A percentile compares a stretch with the other conserved stretches of the same genome.
These are phyloP conservation scores for Camponotus vicinus DNA, from an alignment of 1,140 invertebrate species.

Conservation along the genomic window DNA sequence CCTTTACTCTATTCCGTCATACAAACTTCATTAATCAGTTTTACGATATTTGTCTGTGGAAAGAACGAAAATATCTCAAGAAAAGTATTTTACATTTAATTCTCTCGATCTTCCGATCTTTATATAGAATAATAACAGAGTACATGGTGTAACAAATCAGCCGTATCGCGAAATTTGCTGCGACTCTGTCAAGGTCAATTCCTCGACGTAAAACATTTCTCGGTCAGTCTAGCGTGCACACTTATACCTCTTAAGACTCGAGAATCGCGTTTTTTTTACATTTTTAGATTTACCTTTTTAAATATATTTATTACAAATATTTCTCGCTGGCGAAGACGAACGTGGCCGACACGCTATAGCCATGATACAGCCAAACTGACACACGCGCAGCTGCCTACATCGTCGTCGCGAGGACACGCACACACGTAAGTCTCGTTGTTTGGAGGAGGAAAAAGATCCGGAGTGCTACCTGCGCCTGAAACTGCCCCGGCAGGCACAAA, in stretches of 20 bases:
- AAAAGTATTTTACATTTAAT: background rate
- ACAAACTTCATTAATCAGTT: background rate
- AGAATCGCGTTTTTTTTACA: background rate
- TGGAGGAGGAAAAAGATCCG: constrained; percentile 56
- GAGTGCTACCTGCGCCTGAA: constrained; percentile 78
- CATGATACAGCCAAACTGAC: constrained; percentile 23
- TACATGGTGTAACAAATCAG: background rate
- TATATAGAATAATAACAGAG: background rate
- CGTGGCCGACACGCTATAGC: background rate
- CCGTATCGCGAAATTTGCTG: background rate
- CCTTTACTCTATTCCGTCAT: background rate
- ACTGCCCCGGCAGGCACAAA: constrained; percentile 77
- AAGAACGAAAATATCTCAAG: background rate
- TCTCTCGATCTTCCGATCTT: background rate
- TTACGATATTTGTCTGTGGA: background rate
- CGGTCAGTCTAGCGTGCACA: background rate
- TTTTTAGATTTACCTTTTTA: no score
- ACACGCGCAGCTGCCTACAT: constrained; percentile 5
- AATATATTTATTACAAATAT: background rate
- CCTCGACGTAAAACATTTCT: background rate
- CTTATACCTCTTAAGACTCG: background rate
- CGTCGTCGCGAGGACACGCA: constrained; percentile 15
- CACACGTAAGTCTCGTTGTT: constrained; percentile 50
- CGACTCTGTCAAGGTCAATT: background rate
- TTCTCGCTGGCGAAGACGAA: background rate